Base-by-base conservation (phyloP, 2,113 vertebrate species). In the Serilophus lunatus region DNA sequence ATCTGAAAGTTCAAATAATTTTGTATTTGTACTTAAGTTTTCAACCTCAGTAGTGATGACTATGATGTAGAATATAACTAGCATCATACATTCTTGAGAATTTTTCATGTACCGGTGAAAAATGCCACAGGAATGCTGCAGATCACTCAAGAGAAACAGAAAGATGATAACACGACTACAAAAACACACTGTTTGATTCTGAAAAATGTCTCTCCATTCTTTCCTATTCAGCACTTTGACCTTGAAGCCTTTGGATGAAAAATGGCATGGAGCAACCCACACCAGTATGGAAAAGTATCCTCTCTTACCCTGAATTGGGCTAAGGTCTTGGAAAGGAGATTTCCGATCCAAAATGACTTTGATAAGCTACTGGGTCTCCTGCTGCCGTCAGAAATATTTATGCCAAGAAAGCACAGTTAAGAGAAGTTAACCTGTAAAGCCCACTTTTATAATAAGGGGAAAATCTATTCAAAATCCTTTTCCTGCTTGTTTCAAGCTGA, bases 31-130 rank as follows among this genome's bases (percentile, higher is more conserved):
- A 29, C 16, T 61, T 23, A 42, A 1, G 3, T 33, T 88, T 88
- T 76, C 56, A 28, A 70, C 12, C 14, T 28, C 63, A 36, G 20
- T 9, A 75, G 11, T 7, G 15, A 47, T 33, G 51, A 70, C 28
- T 65, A 18, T 24, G 24, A 75, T 65, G 18, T 10, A 53, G 56
- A 70, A 18, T 20, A 16, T 18, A 57, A 35, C 13, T 35, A 57
- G 17, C 26, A 66, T 35, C 61, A 44, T 3, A 44, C 17, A 47
- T 45, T 60, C 45, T 26, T 0, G 0, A 82, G 18, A 66, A 3
- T 42, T 78, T 44, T 91, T 40, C 0, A 1, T 12, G 25, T n/a
- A 66, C 31, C 31, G 33, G 28, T 35, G 18, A 76, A 82, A 96
- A 88, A 86, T 31, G 24, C 26, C 31, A 51, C 47, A 86, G 40